phyloP scores from a whole-genome alignment of 2,113 vertebrate genomes.

The Microcebus tavaratra region DNA sequence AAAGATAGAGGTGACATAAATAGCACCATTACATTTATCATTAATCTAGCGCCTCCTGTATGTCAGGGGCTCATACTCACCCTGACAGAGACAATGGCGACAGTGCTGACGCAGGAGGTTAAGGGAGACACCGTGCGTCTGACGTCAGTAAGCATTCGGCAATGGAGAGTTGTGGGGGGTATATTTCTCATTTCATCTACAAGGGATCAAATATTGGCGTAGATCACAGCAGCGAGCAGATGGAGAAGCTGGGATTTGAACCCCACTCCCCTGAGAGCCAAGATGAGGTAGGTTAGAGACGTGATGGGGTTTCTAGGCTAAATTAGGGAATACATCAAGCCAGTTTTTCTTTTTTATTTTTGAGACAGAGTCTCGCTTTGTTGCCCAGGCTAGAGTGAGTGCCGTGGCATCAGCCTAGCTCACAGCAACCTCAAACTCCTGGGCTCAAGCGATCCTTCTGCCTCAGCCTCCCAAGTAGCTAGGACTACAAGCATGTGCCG shows the following conservation, averaged over 20 bases:
- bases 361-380: too few species aligned
- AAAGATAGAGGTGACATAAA: not conserved
- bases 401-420: too few species aligned
- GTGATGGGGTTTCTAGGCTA: not conserved
- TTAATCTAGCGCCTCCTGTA: not conserved
- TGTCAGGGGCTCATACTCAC: not conserved
- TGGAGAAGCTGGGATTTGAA: not conserved
- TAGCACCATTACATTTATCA: accelerated
- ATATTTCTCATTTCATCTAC: not conserved
- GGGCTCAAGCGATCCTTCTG: too few species aligned
- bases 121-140: accelerated
- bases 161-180: accelerated
- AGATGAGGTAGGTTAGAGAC: not conserved
- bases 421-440: too few species aligned
- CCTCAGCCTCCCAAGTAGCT: too few species aligned
- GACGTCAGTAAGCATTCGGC: not conserved
- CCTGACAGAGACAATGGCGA: accelerated
- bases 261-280: not conserved
- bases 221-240: not conserved
- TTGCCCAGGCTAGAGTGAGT: too few species aligned
- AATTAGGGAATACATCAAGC: not conserved
- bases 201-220: not conserved
- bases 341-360: too few species aligned
- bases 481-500: too few species aligned
- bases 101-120: not conserved